Percentiles rank a stretch among this genome's conserved stretches.
Evolutionary conservation across 1,140 invertebrate genomes (phyloP).

Genomic region (Danaus plexippus): DNA sequence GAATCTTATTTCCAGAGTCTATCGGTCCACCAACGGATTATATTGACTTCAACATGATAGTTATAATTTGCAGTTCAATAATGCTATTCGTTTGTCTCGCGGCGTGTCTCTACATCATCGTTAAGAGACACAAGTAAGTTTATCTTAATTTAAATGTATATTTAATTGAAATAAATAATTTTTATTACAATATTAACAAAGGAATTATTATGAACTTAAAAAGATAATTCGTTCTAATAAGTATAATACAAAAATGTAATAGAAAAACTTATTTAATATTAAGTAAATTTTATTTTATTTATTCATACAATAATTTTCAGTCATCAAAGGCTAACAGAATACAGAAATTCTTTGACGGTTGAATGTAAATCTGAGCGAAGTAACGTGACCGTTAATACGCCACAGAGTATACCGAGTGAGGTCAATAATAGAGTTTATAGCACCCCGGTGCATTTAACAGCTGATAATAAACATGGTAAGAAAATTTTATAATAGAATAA

Average conservation of each 20-base stretch:
- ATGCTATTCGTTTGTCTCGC: conserved; percentile 54
- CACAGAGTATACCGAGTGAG: conserved; percentile 40
- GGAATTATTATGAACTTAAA: too few species aligned
- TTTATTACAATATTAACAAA: neutral
- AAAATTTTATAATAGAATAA: neutral
- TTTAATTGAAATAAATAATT: neutral
- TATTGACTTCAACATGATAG: conserved; percentile 58
- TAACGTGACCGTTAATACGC: conserved; percentile 43
- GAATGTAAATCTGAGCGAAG: conserved; percentile 60
- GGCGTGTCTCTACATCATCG: conserved; percentile 57
- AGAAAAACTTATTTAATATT: too few species aligned
- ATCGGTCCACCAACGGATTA: conserved; percentile 62
- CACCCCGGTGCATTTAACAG: conserved; percentile 51
- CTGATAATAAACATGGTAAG: conserved; percentile 54
- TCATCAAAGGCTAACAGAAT: conserved; percentile 48
- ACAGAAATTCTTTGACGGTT: conserved; percentile 51
- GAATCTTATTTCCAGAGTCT: too few species aligned
- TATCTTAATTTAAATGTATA: conserved; percentile 2
- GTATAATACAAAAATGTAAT: too few species aligned
- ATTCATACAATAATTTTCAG: conserved; percentile 28
- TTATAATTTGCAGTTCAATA: conserved; percentile 64
- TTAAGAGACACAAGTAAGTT: conserved; percentile 59
- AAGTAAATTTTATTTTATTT: too few species aligned
- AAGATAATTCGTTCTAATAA: too few species aligned
- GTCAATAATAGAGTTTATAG: conserved; percentile 54